Evolutionary conservation across 2,888 invertebrate species (phyloP), one percentile per base, ranked within the genome.

Genomic region (Drosophila hamatofila): DNA sequence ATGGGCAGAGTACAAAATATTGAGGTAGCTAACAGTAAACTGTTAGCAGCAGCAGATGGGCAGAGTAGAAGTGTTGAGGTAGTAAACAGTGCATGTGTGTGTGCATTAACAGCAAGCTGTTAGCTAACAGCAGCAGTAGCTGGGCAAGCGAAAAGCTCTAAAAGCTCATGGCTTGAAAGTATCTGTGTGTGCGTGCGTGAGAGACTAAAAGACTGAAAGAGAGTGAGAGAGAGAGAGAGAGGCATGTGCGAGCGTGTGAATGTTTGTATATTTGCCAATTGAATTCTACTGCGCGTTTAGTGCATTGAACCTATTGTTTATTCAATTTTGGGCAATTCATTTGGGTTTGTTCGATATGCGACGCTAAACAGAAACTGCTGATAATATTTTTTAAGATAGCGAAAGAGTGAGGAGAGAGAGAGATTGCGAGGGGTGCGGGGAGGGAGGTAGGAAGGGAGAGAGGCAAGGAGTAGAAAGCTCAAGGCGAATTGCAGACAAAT

Each of bases 221-320:
- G 37, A 39, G 27, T 27, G n/a, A 14, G 14, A 3, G 25, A 11
- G n/a, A n/a, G 16, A 12, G 42, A 37, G 33, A 30, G n/a, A 11
- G 41, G 16, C n/a, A 39, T 39, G n/a, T 39, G 37, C 37, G 8
- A n/a, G n/a, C 6, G 21, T 14, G 42, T 12, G 21, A 23, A 44
- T 44, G 44, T 16, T 44, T 44, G 16, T 44, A 44, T 56, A 66
- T 57, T 61, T 52, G 57, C 71, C 75, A 84, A 88, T 76, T 85
- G 63, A 85, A 88, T 85, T 85, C 83, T 83, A 84, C 86, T 84
- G 84, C 88, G 88, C 65, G 68, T 67, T 69, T 71, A 83, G 84
- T 84, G 88, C 88, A 84, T 85, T 84, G 84, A 84, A 88, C 84
- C 78, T 78, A 75, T 82, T 82, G 83, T 88, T 88, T 84, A 82